These are phyloP conservation scores for Dendrolimus punctatus DNA, from an alignment of 1,140 invertebrate genomes.

Conservation along the genomic window DNA sequence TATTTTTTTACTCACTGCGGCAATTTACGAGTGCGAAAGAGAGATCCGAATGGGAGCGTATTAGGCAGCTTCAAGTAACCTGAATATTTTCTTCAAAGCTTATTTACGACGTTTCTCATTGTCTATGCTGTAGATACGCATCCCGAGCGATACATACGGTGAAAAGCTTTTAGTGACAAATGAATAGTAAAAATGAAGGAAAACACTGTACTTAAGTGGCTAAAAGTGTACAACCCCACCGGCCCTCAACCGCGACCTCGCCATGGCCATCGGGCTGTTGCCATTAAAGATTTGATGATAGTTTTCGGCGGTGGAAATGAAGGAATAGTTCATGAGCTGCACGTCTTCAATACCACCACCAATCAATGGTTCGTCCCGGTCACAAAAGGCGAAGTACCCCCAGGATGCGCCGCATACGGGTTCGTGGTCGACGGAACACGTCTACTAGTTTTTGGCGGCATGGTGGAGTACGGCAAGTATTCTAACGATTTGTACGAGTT, in stretches of 20 bases:
- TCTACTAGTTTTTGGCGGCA: conserved; percentile 98
- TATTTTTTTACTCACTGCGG: conserved; percentile 58
- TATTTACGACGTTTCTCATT: conserved; percentile 72
- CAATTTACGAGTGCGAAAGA: conserved; percentile 45
- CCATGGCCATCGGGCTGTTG: conserved; percentile 98
- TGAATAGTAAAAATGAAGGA: conserved; percentile 72
- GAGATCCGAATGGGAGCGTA: conserved; percentile 33
- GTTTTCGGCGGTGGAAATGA: conserved; percentile 99
- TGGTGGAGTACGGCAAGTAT: conserved; percentile 99
- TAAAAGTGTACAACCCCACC: conserved; percentile 92
- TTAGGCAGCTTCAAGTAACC: conserved; percentile 55
- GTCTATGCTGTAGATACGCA: conserved; percentile 71
- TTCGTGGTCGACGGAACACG: conserved; percentile 98
- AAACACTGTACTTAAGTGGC: conserved; percentile 95
- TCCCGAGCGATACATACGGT: conserved; percentile 68
- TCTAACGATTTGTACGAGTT: conserved; percentile 98
- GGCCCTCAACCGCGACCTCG: conserved; percentile 95
- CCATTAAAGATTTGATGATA: conserved; percentile 99
- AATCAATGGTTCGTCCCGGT: conserved; percentile 99
- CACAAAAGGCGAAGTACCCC: conserved; percentile 97
- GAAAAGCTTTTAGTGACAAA: conserved; percentile 65
- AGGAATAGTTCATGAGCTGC: conserved; percentile 99
- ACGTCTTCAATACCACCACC: conserved; percentile 97
- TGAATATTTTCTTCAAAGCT: conserved; percentile 71
- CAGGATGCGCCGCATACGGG: conserved; percentile 98